Conservation (phyloP, 1,140 invertebrate genomes). For the Sitophilus oryzae region DNA sequence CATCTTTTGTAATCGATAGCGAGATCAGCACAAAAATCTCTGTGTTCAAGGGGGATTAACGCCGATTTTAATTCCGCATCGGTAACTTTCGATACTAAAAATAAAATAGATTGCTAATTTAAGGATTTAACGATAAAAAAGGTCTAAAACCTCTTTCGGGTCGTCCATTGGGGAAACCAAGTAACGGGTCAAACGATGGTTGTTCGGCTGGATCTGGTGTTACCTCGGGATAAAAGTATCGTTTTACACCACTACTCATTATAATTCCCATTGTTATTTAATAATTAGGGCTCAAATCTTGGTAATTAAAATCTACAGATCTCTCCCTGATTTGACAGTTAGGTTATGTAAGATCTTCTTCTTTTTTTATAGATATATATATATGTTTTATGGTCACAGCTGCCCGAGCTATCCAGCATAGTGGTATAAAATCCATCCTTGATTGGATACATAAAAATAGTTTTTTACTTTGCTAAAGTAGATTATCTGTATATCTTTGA, state of each 20-base stretch:
- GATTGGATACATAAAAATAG: no score
- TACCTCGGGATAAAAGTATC: slow-evolving; percentile 48
- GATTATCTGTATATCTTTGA: no score
- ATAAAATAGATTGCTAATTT: no score
- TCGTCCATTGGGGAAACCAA: slow-evolving; percentile 69
- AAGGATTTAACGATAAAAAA: slow-evolving; percentile 2
- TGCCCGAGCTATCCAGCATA: no score
- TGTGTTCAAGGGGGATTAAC: slow-evolving; percentile 57
- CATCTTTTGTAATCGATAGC: slow-evolving; percentile 64
- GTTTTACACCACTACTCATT: slow-evolving; percentile 18
- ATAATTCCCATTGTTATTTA: neutral
- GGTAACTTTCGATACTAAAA: slow-evolving; percentile 68
- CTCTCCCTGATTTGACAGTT: neutral
- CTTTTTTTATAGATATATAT: no score
- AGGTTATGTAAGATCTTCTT: neutral
- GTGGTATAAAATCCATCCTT: no score
- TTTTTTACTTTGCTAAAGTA: no score
- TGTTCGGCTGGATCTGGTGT: slow-evolving; percentile 55
- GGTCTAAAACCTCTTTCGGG: slow-evolving; percentile 58
- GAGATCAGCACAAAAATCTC: slow-evolving; percentile 85
- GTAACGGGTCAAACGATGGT: slow-evolving; percentile 69
- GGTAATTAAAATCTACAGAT: no score
- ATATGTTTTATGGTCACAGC: no score
- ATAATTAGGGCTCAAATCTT: neutral
- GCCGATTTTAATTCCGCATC: slow-evolving; percentile 73